phyloP scores from a whole-genome alignment of 1,140 invertebrate species.

The Zaprionus kolodkinae region DNA sequence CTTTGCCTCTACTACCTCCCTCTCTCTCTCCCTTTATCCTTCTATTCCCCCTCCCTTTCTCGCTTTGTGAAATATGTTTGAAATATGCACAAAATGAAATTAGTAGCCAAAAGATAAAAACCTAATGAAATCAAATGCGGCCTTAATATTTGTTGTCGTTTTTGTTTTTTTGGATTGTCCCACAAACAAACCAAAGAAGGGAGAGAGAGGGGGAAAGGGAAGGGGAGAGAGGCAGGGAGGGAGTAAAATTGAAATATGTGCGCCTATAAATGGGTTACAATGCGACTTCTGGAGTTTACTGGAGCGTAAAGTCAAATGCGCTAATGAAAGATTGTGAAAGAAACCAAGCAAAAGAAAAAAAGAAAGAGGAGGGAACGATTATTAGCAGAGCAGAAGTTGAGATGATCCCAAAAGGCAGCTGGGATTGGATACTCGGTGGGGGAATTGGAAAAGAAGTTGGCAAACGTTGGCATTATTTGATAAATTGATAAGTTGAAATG shows the following conservation, averaged over 20 bases:
- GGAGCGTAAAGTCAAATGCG: constrained; percentile 53
- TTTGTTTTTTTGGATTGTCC: constrained; percentile 53
- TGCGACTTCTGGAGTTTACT: constrained; percentile 42
- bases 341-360: constrained; percentile 25
- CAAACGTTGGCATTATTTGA: constrained; percentile 37
- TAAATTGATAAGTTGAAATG: constrained; percentile 41
- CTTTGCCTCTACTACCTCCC: too few species aligned
- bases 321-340: constrained; percentile 54
- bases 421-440: background rate
- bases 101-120: constrained; percentile 77
- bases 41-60: background rate
- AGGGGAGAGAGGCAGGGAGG: background rate
- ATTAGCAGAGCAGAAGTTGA: constrained; percentile 33
- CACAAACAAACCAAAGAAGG: constrained; percentile 11
- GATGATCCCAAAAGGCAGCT: constrained; percentile 19
- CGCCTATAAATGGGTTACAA: constrained; percentile 71
- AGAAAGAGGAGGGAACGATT: constrained; percentile 15
- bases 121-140: constrained; percentile 81
- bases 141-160: constrained; percentile 70
- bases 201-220: background rate
- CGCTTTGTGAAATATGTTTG: constrained; percentile 34
- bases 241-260: constrained; percentile 77
- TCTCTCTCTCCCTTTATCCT: background rate
- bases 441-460: constrained; percentile 34
- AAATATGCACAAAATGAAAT: constrained; percentile 75